These are phyloP conservation scores for Erpornis zantholeuca DNA, from an alignment of 2,113 vertebrate species.

Conservation along the genomic window DNA sequence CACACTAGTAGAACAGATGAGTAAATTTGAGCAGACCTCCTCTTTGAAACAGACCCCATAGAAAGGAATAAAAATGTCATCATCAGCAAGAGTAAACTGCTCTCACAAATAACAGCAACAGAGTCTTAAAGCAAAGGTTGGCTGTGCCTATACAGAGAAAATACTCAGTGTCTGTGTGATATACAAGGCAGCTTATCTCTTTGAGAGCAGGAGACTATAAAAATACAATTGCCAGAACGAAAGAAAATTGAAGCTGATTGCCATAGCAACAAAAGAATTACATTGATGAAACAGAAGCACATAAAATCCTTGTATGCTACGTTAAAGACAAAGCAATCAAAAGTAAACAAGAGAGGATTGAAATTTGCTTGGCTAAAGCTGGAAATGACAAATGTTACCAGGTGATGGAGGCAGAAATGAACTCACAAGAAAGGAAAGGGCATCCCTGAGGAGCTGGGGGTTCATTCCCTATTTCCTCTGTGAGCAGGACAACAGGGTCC, in stretches of 20 bases:
- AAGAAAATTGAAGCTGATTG: slow-evolving; percentile 79
- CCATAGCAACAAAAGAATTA: slow-evolving; percentile 83
- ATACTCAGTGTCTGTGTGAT: slow-evolving; percentile 65
- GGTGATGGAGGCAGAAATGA: neutral
- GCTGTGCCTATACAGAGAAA: slow-evolving; percentile 56
- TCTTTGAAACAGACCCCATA: slow-evolving; percentile 36
- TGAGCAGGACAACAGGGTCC: neutral
- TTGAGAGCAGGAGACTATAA: slow-evolving; percentile 78
- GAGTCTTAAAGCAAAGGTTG: slow-evolving; percentile 65
- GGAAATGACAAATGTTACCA: slow-evolving; percentile 35
- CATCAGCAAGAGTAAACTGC: slow-evolving; percentile 58
- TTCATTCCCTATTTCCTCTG: neutral
- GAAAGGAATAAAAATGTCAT: slow-evolving; percentile 67
- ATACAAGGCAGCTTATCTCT: slow-evolving; percentile 77
- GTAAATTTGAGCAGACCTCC: slow-evolving; percentile 39
- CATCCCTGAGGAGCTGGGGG: neutral
- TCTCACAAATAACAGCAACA: slow-evolving; percentile 48
- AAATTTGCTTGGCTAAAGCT: slow-evolving; percentile 46
- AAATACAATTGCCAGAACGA: slow-evolving; percentile 78
- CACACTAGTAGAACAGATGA: neutral
- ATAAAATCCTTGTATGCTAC: slow-evolving; percentile 72
- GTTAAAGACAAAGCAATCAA: slow-evolving; percentile 75
- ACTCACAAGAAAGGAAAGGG: neutral
- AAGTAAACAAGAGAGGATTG: slow-evolving; percentile 66
- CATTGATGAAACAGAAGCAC: slow-evolving; percentile 71